Percentiles rank a stretch among this genome's conserved stretches.
Conservation (phyloP, 2,888 invertebrate species). For the Tetheella fluctuosa region DNA sequence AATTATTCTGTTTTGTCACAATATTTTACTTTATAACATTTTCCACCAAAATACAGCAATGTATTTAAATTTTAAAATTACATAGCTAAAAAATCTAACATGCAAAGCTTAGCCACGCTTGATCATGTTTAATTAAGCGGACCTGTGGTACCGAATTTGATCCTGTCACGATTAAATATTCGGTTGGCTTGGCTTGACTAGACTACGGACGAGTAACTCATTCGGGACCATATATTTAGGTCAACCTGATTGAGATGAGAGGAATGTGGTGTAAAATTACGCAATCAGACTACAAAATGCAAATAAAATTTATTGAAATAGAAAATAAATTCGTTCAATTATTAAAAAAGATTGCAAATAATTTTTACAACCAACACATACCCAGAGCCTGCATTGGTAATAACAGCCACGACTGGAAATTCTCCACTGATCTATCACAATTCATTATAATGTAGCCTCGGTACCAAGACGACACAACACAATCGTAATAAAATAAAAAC, state of each 20-base stretch:
- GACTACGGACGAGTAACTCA: slow-evolving; percentile 34
- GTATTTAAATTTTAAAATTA: no score
- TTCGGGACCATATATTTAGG: slow-evolving; percentile 54
- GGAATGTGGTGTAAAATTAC: slow-evolving; percentile 25
- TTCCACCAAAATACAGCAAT: no score
- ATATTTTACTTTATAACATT: no score
- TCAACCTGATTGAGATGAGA: slow-evolving; percentile 41
- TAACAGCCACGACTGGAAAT: slow-evolving; percentile 65
- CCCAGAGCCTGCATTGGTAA: slow-evolving; percentile 61
- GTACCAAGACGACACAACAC: slow-evolving; percentile 63
- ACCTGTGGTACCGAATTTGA: slow-evolving; percentile 1
- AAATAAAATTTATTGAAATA: neutral
- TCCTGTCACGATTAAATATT: slow-evolving; percentile 6
- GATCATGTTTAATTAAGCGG: neutral
- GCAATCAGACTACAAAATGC: neutral
- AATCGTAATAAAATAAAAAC: slow-evolving; percentile 64
- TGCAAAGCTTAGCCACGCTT: neutral
- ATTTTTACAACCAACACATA: slow-evolving; percentile 64
- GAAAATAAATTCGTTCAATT: neutral
- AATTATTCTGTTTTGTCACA: no score
- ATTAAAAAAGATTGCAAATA: neutral
- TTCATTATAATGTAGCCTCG: slow-evolving; percentile 52
- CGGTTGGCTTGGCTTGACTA: slow-evolving; percentile 9
- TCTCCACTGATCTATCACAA: slow-evolving; percentile 59
- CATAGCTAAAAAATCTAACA: neutral